Base-by-base conservation (phyloP, 2,113 vertebrate genomes). In the Globicephala melas region DNA sequence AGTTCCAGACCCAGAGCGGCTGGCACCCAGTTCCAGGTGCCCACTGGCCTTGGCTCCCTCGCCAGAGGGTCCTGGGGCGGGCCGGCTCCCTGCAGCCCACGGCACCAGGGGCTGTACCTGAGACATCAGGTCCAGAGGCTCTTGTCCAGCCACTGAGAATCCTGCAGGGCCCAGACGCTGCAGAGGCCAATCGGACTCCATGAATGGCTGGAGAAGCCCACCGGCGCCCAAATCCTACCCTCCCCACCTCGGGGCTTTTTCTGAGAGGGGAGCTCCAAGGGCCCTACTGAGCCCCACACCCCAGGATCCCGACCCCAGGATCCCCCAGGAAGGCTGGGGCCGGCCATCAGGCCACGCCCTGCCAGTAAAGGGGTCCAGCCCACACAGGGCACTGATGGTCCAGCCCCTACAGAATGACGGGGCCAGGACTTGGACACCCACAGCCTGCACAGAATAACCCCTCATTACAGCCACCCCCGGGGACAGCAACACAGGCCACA, bases 401-500 rank as follows among this genome's bases (percentile, higher is more conserved):
- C 25, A n/a, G 67, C 17, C 53, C 77, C 36, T 14, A 38, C 23
- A 73, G n/a, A 55, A 31, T 14, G 1, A 71, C 23, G 38, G 20
- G 12, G 18, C 41, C 2, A 0, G 20, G 77, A 17, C 33, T 44
- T 17, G 17, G 76, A 18, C 47, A 41, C 20, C 47, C 3, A 3
- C 18, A 58, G 33, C 47, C 23, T 33, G 26, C 77, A 33, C 1
- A 1, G 47, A 68, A 31, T 15, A 21, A 63, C 36, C n/a, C 44
- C n/a, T 25, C 63, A n/a, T 11, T 28, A 17, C 26, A 68, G 20
- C 6, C 1, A 23, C 26, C 23, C 11, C 31, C 7, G 10, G 2
- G 21, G n/a, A 15, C 10, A 10, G 44, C 68, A 36, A 15, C 0
- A 3, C 5, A 41, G 11, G 12, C 55, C n/a, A 58, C 5, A 0